Conservation (phyloP, 2,113 vertebrate genomes). For the Engystomops pustulosus region DNA sequence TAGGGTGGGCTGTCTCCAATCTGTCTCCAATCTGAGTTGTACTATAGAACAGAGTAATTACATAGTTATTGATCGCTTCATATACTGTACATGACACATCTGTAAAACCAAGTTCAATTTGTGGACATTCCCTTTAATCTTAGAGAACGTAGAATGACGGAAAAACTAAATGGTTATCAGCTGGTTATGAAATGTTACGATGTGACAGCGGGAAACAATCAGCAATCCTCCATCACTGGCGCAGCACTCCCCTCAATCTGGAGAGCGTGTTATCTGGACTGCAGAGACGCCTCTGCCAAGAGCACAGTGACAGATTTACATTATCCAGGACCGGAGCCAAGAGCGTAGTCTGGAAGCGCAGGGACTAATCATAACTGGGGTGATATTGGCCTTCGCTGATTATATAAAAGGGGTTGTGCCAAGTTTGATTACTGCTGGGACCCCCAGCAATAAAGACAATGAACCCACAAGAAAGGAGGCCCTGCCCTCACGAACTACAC, state of each 20-base stretch:
- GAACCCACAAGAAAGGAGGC: too few relatives aligned
- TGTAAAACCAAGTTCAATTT: too few relatives aligned
- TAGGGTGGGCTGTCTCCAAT: too few relatives aligned
- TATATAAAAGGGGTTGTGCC: too few relatives aligned
- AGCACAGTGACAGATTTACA: conserved; percentile 8
- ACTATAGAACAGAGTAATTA: too few relatives aligned
- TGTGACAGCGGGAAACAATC: not conserved
- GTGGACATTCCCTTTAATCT: not conserved
- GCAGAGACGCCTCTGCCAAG: not conserved
- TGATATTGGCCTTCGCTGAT: not conserved
- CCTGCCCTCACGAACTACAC: too few relatives aligned
- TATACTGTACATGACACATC: too few relatives aligned
- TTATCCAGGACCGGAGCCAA: conserved; percentile 19
- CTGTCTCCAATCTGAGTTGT: too few relatives aligned
- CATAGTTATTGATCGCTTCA: too few relatives aligned
- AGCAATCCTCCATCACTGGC: conserved; percentile 1
- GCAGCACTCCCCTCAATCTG: not conserved
- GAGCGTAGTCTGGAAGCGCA: not conserved
- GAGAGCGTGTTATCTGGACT: not conserved
- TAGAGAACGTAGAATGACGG: not conserved
- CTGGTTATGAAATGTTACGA: conserved; percentile 12
- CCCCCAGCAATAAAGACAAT: too few relatives aligned
- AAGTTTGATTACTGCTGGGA: too few relatives aligned
- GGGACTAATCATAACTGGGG: not conserved
- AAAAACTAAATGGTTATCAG: not conserved